A percentile compares a stretch with the other conserved stretches of the same genome.
Conservation (phyloP, 2,888 invertebrate species). For the Acrobasis suavella region DNA sequence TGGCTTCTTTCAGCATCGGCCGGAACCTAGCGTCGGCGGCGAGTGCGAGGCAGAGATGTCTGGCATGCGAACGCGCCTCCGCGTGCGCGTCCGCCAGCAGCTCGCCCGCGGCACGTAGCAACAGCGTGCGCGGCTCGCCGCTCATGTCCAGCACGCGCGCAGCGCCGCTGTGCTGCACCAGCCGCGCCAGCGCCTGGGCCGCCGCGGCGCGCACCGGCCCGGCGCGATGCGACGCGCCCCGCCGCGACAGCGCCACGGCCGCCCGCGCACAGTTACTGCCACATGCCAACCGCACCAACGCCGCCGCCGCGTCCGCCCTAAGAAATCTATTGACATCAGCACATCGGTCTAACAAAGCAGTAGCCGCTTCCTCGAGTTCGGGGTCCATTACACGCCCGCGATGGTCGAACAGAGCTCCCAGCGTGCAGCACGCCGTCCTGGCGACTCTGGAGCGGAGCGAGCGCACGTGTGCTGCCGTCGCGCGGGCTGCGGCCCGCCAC, state of each 20-base stretch:
- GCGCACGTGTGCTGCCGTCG: constrained; percentile 89
- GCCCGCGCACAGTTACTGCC: constrained; percentile 87
- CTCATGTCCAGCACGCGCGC: constrained; percentile 87
- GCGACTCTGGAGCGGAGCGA: constrained; percentile 97
- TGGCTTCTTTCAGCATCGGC: constrained; percentile 88
- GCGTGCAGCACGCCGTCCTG: constrained; percentile 91
- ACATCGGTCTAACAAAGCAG: constrained; percentile 91
- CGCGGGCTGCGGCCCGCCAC: constrained; percentile 85
- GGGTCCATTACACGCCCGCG: constrained; percentile 83
- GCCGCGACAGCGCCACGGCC: constrained; percentile 84
- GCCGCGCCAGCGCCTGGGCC: constrained; percentile 87
- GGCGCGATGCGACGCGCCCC: constrained; percentile 92
- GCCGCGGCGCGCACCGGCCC: constrained; percentile 93
- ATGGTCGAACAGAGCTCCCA: constrained; percentile 89
- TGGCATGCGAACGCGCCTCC: constrained; percentile 91
- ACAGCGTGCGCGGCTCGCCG: constrained; percentile 89
- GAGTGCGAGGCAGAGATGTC: constrained; percentile 88
- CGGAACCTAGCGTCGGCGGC: constrained; percentile 89
- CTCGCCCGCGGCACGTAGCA: constrained; percentile 91
- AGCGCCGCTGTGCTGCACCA: constrained; percentile 89
- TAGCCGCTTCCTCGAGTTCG: constrained; percentile 93
- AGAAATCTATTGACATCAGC: constrained; percentile 97
- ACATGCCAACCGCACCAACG: constrained; percentile 91
- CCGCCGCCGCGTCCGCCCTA: constrained; percentile 92
- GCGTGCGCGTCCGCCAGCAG: constrained; percentile 93